Conservation (phyloP, 2,797 vertebrate species). For the Microctenopoma steveboyesi region DNA sequence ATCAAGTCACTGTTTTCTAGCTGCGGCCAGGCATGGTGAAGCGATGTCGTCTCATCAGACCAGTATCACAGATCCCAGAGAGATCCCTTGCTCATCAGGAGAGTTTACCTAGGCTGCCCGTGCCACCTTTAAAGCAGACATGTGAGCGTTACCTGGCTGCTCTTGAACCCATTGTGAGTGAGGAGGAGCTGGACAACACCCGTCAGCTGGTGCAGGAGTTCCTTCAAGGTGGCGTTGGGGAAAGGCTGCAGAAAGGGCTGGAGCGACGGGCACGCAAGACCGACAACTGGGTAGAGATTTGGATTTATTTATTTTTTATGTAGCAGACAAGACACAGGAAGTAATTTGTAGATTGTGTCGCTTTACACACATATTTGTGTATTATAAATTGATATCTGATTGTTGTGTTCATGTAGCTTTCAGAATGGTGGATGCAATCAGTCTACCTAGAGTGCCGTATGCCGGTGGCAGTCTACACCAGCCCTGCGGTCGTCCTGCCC, state of each 20-base stretch:
- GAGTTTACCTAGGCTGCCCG: conserved; percentile 88
- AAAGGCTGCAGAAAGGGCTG: conserved; percentile 92
- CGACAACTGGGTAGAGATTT: conserved; percentile 92
- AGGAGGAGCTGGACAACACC: conserved; percentile 91
- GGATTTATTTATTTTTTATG: conserved; percentile 12
- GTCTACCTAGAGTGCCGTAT: conserved; percentile 96
- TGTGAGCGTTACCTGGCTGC: conserved; percentile 88
- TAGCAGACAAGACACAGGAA: neutral
- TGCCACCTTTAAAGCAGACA: conserved; percentile 91
- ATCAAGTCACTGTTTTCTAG: conserved; percentile 50
- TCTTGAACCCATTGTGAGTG: conserved; percentile 90
- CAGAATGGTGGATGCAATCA: conserved; percentile 97
- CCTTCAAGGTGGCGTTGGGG: conserved; percentile 89
- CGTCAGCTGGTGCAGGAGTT: conserved; percentile 88
- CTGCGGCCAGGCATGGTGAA: conserved; percentile 75
- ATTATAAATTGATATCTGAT: conserved; percentile 3
- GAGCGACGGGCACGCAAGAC: conserved; percentile 90
- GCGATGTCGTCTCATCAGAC: conserved; percentile 83
- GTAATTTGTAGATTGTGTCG: neutral
- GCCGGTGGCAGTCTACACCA: conserved; percentile 93
- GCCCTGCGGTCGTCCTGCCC: conserved; percentile 91
- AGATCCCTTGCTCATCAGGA: conserved; percentile 89
- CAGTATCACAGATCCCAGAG: conserved; percentile 77
- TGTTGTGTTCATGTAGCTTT: conserved; percentile 78
- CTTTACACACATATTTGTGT: neutral